phyloP scores from a whole-genome alignment of 2,888 invertebrate species.

The Hemicrepidius hirtus region DNA sequence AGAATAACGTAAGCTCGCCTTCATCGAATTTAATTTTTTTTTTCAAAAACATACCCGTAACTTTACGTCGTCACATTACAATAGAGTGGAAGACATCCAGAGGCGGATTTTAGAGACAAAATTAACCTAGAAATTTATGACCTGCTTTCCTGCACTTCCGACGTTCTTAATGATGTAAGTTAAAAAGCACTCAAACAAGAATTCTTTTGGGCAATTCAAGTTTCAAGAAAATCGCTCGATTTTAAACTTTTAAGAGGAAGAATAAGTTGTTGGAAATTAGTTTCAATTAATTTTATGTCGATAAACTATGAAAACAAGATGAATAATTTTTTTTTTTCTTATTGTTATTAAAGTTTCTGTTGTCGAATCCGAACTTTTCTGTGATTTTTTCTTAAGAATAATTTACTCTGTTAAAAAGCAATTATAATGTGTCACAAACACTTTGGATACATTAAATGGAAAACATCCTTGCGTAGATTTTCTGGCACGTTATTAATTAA shows the following conservation, averaged over 20 bases:
- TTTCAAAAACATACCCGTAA: neutral
- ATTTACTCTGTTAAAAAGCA: no score
- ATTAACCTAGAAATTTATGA: conserved; percentile 37
- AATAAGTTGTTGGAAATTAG: conserved; percentile 2
- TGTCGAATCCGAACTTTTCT: no score
- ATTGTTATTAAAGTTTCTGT: no score
- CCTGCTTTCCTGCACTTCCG: conserved; percentile 31
- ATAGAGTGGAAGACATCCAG: conserved; percentile 30
- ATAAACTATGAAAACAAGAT: no score
- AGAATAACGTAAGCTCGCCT: conserved; percentile 17
- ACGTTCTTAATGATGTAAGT: conserved; percentile 38
- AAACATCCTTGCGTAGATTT: no score
- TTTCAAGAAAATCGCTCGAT: conserved; percentile 12
- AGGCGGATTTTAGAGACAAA: conserved; percentile 37
- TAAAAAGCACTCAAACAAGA: conserved; percentile 37
- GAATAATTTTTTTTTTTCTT: no score
- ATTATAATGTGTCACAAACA: no score
- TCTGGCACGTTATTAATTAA: no score
- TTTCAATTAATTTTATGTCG: no score
- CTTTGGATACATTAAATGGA: no score
- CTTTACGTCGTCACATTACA: conserved; percentile 14
- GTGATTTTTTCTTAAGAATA: no score
- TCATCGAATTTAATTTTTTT: conserved; percentile 13
- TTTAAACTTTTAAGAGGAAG: conserved; percentile 21
- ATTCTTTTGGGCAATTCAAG: conserved; percentile 25